phyloP scores from a whole-genome alignment of 2,888 invertebrate species.

The Selenia dentaria region DNA sequence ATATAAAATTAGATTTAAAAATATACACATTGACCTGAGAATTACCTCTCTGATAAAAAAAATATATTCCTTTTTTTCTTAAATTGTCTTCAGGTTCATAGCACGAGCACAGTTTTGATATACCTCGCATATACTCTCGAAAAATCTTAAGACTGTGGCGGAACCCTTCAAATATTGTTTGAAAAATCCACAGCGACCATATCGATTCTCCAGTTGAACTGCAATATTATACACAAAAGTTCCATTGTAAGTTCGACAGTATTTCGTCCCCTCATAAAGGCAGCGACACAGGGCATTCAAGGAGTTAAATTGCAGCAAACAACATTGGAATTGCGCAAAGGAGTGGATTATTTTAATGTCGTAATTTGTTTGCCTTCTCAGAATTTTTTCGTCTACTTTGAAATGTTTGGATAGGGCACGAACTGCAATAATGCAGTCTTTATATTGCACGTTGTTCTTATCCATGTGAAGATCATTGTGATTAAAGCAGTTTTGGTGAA shows the following conservation, averaged over 20 bases:
- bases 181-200: constrained; percentile 81
- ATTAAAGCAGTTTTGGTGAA: constrained; percentile 21
- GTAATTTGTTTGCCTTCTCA: constrained; percentile 80
- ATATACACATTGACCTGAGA: too few species aligned
- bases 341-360: constrained; percentile 84
- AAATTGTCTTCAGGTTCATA: constrained; percentile 39
- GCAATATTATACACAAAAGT: constrained; percentile 91
- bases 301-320: constrained; percentile 82
- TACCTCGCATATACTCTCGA: constrained; percentile 58
- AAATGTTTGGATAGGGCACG: constrained; percentile 84
- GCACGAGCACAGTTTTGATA: constrained; percentile 47
- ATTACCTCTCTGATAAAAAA: too few species aligned
- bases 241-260: constrained; percentile 89
- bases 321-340: constrained; percentile 88
- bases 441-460: constrained; percentile 76
- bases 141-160: constrained; percentile 59
- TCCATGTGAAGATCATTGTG: constrained; percentile 63
- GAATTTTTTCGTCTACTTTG: constrained; percentile 82
- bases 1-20: too few species aligned
- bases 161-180: constrained; percentile 74
- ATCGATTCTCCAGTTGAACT: constrained; percentile 83
- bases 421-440: constrained; percentile 85
- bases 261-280: constrained; percentile 82
- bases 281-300: constrained; percentile 87
- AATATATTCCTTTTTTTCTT: too few species aligned